A percentile compares a stretch with the other conserved stretches of the same genome.
Conservation (phyloP, 1,140 invertebrate species). For the Leptinotarsa undecemlineata region DNA sequence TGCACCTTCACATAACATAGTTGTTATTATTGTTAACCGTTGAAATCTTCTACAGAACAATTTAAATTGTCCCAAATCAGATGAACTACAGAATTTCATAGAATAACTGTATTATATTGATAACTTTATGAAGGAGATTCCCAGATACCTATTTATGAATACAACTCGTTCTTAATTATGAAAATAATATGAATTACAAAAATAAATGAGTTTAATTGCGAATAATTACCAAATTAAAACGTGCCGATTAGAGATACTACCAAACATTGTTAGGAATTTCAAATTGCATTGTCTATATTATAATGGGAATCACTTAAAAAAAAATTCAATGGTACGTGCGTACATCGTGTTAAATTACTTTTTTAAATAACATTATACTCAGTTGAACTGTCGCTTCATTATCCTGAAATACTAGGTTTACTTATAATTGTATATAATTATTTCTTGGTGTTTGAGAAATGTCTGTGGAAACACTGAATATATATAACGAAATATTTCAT, state of each 20-base stretch:
- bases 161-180: neutral
- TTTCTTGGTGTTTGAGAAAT: neutral
- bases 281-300: neutral
- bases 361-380: neutral
- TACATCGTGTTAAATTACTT: neutral
- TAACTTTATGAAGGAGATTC: neutral
- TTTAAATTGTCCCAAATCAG: no score
- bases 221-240: neutral
- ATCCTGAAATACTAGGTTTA: neutral
- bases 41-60: no score
- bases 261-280: neutral
- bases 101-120: neutral
- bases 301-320: neutral
- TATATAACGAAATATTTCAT: no score
- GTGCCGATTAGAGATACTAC: neutral
- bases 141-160: neutral
- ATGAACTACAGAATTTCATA: no score
- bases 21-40: no score
- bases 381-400: neutral
- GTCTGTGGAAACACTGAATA: neutral
- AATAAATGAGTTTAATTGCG: neutral
- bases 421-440: neutral
- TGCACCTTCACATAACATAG: no score
- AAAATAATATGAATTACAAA: constrained; percentile 1
- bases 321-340: constrained; percentile 1